Evolutionary conservation across 2,113 vertebrate genomes (phyloP).

Genomic region (Erythrocebus patas): DNA sequence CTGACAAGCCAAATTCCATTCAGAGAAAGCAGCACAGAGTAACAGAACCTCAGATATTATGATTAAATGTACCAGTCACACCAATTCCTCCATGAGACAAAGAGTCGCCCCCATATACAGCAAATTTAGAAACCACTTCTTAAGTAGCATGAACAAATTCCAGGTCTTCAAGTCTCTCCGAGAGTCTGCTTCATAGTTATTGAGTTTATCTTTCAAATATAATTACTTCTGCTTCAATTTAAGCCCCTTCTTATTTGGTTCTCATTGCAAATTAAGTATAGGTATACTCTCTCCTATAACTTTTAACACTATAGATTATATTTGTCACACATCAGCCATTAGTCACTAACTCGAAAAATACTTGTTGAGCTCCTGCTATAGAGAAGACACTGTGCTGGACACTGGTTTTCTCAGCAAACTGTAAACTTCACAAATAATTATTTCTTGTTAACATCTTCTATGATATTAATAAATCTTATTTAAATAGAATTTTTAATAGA

Average conservation of each 20-base stretch:
- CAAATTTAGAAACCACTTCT: constrained; percentile 3
- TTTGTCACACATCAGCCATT: constrained; percentile 13
- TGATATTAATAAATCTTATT: background rate
- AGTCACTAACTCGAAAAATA: constrained; percentile 20
- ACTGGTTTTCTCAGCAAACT: background rate
- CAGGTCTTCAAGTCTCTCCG: background rate
- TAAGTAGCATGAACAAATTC: constrained; percentile 18
- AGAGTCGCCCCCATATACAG: background rate
- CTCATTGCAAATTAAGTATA: constrained; percentile 12
- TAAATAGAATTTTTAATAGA: constrained; percentile 10
- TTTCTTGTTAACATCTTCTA: constrained; percentile 11
- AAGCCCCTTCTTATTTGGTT: background rate
- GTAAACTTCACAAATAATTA: background rate
- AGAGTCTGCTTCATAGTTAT: background rate
- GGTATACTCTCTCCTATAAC: background rate
- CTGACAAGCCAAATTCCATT: constrained; percentile 40
- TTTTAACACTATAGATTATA: background rate
- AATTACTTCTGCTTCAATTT: constrained; percentile 9
- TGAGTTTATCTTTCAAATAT: constrained; percentile 33
- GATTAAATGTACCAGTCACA: constrained; percentile 1
- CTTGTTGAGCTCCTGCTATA: background rate
- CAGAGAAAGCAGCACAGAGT: background rate
- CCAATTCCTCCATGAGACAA: background rate
- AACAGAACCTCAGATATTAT: background rate
- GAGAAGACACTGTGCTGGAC: background rate